Evolutionary conservation across 92 coral and sea anemone genomes (phyloP), one percentile per base, ranked within the genome.

Genomic region (Phenganax subtilis): DNA sequence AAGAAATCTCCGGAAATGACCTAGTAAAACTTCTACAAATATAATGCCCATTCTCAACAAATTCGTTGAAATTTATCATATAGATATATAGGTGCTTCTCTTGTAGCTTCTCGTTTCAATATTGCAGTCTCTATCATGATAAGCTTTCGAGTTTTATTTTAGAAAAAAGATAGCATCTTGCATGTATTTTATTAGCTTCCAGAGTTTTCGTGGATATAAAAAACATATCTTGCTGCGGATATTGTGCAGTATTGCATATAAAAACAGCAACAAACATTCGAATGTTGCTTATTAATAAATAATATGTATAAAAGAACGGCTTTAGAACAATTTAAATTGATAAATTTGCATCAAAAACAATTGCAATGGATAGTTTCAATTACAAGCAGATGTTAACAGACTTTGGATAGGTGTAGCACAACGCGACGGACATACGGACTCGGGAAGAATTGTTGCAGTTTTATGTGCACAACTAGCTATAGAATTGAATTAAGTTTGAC

Each of bases 291-390:
- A 54, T 25, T 56, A 69, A 76, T 76, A 58, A 76, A 76, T 75
- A 55, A 75, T 56, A 56, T 28, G 14, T 57, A 12, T 25, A 7
- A 10, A 29, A 9, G 31, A 51, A 66, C 51, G 12, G 72, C 54
- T 62, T 53, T 1, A 56, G 12, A 20, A 57, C 17, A 8, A 62
- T 53, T 76, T 57, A 29, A 27, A 29, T 27, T 14, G 20, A 57
- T 15, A 51, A 57, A 56, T 76, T 76, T 76, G 81, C 81, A 76
- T 76, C 12, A 47, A 10, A 51, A 51, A 66, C 72, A 76, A 56
- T 2, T 11, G 9, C 10, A 58, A 76, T 76, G 54, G 68, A 12
- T 15, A 52, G 54, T 75, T 75, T 75, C 29, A 28, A 3, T 76
- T n/a, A 20, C 31, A 11, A 14, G 10, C 51, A 30, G 31, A 30